A percentile compares a stretch with the other conserved stretches of the same genome.
Conservation (phyloP, 2,113 vertebrate genomes). For the Ahaetulla prasina region DNA sequence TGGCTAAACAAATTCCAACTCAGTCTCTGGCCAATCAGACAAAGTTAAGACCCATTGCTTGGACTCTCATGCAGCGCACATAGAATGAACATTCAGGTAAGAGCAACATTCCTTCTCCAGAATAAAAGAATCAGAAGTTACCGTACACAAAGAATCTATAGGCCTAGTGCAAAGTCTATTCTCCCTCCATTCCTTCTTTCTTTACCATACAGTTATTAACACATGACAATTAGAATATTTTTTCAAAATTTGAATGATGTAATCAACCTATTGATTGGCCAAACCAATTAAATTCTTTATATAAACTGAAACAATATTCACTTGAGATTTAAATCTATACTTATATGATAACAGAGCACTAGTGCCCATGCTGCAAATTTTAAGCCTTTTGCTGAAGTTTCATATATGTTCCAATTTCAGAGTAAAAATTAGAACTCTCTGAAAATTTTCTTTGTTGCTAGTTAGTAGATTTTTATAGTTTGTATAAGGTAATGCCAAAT, state of each 20-base stretch:
- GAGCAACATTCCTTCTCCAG: too few relatives aligned
- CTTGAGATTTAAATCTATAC: not conserved
- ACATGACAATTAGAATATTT: not conserved
- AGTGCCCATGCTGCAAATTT: not conserved
- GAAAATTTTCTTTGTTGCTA: not conserved
- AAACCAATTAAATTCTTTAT: not conserved
- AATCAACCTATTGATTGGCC: not conserved
- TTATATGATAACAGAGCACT: not conserved
- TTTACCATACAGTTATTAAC: not conserved
- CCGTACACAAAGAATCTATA: not conserved
- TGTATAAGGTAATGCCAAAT: not conserved
- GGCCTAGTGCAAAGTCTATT: not conserved
- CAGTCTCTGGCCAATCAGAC: too few relatives aligned
- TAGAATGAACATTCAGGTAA: too few relatives aligned
- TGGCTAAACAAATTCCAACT: too few relatives aligned
- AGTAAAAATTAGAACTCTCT: not conserved
- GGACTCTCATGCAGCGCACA: too few relatives aligned
- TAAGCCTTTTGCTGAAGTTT: not conserved
- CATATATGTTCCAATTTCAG: not conserved
- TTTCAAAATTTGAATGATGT: not conserved
- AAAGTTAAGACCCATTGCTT: too few relatives aligned
- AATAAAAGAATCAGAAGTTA: not conserved
- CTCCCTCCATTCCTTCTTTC: not conserved
- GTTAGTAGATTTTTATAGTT: not conserved
- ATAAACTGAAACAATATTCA: not conserved